These are phyloP conservation scores for Ariolimax columbianus DNA, from an alignment of 2,888 invertebrate species.

Conservation along the genomic window DNA sequence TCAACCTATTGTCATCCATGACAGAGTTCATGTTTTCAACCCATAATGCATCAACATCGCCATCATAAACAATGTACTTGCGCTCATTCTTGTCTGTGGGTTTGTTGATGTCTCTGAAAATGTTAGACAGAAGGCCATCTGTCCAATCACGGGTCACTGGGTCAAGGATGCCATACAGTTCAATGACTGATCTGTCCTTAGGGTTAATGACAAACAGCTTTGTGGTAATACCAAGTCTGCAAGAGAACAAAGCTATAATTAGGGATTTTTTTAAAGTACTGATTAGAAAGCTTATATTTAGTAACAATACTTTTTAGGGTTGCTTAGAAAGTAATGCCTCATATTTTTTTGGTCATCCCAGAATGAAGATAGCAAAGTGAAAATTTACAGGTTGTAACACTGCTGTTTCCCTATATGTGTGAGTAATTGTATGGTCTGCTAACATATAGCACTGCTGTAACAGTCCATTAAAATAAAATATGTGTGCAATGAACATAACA, in stretches of 20 bases:
- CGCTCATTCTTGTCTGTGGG: slow-evolving; percentile 86
- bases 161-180: slow-evolving; percentile 92
- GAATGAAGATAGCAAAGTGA: too few species aligned
- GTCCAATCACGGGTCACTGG: slow-evolving; percentile 93
- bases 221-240: slow-evolving; percentile 86
- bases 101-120: slow-evolving; percentile 93
- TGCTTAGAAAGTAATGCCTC: too few species aligned
- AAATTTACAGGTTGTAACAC: too few species aligned
- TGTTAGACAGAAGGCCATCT: slow-evolving; percentile 92
- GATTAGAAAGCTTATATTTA: too few species aligned
- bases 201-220: slow-evolving; percentile 90
- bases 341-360: too few species aligned
- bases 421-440: too few species aligned
- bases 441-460: too few species aligned
- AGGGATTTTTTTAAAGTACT: too few species aligned
- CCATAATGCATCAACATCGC: slow-evolving; percentile 96
- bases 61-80: slow-evolving; percentile 92
- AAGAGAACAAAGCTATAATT: slow-evolving; percentile 44
- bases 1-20: slow-evolving; percentile 94
- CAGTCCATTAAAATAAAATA: too few species aligned
- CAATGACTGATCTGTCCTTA: slow-evolving; percentile 92
- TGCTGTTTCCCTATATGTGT: too few species aligned
- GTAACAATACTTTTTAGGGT: too few species aligned
- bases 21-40: slow-evolving; percentile 98
- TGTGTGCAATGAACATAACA: too few species aligned